A percentile compares a stretch with the other conserved stretches of the same genome.
These are phyloP conservation scores for Eulemur rubriventer DNA, from an alignment of 2,797 vertebrate genomes.

Conservation along the genomic window DNA sequence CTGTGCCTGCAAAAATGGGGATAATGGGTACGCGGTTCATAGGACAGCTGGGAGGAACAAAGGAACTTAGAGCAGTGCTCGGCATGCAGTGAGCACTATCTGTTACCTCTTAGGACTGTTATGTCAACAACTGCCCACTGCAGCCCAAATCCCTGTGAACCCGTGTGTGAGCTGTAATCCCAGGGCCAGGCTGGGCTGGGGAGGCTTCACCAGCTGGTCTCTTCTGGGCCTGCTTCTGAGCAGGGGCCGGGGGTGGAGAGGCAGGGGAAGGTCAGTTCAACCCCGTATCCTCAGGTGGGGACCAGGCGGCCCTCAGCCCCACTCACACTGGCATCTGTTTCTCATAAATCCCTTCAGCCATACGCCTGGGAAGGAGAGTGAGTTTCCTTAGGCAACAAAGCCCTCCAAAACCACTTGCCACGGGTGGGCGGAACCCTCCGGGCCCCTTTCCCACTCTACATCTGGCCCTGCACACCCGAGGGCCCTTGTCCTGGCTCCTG, in stretches of 20 bases:
- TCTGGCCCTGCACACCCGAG: background rate
- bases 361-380: background rate
- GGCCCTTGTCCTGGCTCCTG: background rate
- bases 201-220: background rate
- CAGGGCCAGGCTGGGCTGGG: background rate
- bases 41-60: background rate
- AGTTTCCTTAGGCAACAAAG: background rate
- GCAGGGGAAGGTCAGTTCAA: background rate
- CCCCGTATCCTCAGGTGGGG: background rate
- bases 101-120: background rate
- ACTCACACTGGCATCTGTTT: conserved; percentile 23
- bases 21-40: fast-evolving
- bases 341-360: background rate
- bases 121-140: background rate
- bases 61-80: background rate
- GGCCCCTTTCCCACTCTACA: background rate
- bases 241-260: fast-evolving
- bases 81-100: background rate
- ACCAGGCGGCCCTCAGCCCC: background rate
- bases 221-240: background rate
- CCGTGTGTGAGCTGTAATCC: background rate
- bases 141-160: fast-evolving
- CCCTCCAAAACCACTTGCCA: background rate
- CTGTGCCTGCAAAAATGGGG: background rate
- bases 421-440: background rate